Evolutionary conservation across 2,888 invertebrate genomes (phyloP).

Genomic region (Tortrix viridana): DNA sequence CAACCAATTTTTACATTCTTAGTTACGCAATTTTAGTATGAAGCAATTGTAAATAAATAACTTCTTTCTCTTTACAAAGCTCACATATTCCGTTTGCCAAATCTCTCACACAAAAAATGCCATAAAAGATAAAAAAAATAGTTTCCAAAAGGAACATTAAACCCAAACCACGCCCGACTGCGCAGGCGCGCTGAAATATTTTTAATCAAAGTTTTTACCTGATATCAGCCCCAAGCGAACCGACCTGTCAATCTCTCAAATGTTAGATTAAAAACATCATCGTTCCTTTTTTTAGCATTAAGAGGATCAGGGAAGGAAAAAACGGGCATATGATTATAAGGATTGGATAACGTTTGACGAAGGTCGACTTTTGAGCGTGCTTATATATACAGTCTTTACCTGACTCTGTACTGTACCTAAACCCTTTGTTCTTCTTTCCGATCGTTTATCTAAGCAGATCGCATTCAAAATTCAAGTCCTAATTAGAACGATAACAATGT

Average conservation of each 20-base stretch:
- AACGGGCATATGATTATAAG: constrained; percentile 75
- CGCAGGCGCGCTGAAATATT: constrained; percentile 75
- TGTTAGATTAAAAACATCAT: constrained; percentile 82
- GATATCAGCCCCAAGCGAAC: constrained; percentile 65
- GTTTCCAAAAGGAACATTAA: constrained; percentile 38
- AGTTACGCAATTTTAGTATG: too few relatives aligned
- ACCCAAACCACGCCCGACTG: constrained; percentile 45
- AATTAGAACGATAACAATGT: constrained; percentile 61
- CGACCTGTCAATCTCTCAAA: constrained; percentile 83
- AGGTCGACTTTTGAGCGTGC: constrained; percentile 66
- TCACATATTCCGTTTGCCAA: too few relatives aligned
- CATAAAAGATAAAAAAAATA: constrained; percentile 1
- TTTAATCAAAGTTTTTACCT: constrained; percentile 83
- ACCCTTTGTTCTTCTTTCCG: constrained; percentile 10
- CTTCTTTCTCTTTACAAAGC: neutral
- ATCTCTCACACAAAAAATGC: neutral
- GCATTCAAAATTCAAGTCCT: constrained; percentile 51
- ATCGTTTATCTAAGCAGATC: constrained; percentile 22
- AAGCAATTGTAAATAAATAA: too few relatives aligned
- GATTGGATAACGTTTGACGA: constrained; percentile 81
- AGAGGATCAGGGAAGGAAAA: constrained; percentile 75
- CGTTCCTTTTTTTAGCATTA: constrained; percentile 78
- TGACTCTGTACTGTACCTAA: constrained; percentile 20
- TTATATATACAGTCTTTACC: constrained; percentile 40
- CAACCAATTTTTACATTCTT: too few relatives aligned